Conservation (phyloP, 2,797 vertebrate genomes). For the Sebastes diploproa region DNA sequence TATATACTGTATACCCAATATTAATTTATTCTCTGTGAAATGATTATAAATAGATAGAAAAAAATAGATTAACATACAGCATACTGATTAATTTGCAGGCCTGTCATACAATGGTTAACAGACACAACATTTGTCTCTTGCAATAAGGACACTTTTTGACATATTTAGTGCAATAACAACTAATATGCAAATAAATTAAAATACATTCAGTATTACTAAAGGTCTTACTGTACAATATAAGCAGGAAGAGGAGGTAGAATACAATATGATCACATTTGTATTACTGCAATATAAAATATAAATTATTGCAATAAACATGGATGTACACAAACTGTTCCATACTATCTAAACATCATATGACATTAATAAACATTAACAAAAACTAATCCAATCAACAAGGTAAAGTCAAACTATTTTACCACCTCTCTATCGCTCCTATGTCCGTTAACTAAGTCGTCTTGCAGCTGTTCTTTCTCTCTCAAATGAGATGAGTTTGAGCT, state of each 20-base stretch:
- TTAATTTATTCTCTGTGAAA: background rate
- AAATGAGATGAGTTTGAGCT: slow-evolving; percentile 12
- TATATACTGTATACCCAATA: background rate
- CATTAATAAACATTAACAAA: background rate
- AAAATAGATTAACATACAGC: background rate
- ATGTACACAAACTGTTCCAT: background rate
- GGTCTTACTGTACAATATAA: background rate
- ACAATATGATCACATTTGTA: too few species aligned
- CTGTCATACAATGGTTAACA: background rate
- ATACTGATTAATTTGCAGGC: background rate
- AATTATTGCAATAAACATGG: too few species aligned
- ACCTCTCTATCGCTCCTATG: background rate
- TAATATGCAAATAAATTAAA: background rate
- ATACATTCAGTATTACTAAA: background rate
- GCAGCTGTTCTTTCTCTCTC: background rate
- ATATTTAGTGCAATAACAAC: background rate
- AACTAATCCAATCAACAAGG: background rate
- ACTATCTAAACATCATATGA: background rate
- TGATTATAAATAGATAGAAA: too few species aligned
- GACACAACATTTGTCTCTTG: background rate
- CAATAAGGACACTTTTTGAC: background rate
- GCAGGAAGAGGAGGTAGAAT: too few species aligned
- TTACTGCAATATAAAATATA: too few species aligned
- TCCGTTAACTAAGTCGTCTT: background rate
- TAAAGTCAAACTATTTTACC: background rate